Base-by-base conservation (phyloP, 2,113 vertebrate genomes). In the Vulpes ferrilata region DNA sequence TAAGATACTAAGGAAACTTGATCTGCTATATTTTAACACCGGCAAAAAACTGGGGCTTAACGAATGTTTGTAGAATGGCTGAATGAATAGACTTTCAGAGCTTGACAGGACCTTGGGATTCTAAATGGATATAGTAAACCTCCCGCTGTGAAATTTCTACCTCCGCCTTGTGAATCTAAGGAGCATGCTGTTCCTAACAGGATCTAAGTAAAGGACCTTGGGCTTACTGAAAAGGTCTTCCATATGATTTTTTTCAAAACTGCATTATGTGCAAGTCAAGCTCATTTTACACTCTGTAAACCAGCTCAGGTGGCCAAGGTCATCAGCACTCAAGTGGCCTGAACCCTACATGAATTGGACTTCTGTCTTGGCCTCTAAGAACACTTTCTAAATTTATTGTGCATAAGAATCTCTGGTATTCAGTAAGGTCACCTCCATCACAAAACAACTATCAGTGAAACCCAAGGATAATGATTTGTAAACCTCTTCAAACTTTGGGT, bases 401-500 rank as follows among this genome's bases (percentile, higher is more conserved):
- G 79, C 2, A 2, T 48, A 22, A 13, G 35, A 84, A 89, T 73
- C 22, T 69, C 20, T 27, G 79, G 12, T 59, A 30, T 74, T 74
- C 7, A 90, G 60, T 84, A 73, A 92, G 16, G 64, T 59, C 78
- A 55, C 67, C 32, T 82, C 92, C 57, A 81, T 55, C 67, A 90
- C 32, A 95, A 92, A 55, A 74, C 62, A 81, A 85, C 15, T 62
- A 65, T 12, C 55, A 78, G 15, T 86, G 55, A 91, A 93, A 80
- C 51, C 5, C n/a, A 80, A 80, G 59, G 57, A 74, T 59, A 69
- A 71, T 57, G 20, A 88, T 79, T 48, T 84, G 7, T 79, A 97
- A 97, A 93, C 62, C 20, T 83, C 30, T 88, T 79, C 87, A 95
- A 86, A 95, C 7, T 92, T 96, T 96, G 38, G 35, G 51, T 53